Evolutionary conservation across 2,797 vertebrate genomes (phyloP).

Genomic region (Hydrocynus forskahlii): DNA sequence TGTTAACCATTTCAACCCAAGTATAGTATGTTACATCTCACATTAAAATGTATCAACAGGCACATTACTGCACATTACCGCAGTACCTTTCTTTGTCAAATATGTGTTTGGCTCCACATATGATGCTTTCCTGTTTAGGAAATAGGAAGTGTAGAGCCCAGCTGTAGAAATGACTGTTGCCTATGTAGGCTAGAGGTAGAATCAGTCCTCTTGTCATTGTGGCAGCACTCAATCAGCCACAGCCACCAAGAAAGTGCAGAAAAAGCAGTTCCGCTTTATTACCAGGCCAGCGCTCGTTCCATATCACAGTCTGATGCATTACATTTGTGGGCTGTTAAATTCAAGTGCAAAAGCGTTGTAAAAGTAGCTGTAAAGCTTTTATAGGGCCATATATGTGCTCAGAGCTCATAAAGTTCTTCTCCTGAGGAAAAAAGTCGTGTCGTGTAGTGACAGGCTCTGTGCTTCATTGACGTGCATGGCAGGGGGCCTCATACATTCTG

Average conservation of each 20-base stretch:
- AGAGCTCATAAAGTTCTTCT: conserved; percentile 18
- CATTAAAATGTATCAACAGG: no score
- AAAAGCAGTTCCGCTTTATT: conserved; percentile 10
- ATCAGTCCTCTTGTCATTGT: neutral
- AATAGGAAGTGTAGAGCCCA: neutral
- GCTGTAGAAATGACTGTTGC: neutral
- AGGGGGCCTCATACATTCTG: neutral
- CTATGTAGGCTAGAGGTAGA: neutral
- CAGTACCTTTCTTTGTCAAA: neutral
- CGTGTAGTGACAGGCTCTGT: neutral
- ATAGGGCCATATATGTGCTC: neutral
- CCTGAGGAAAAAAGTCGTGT: neutral
- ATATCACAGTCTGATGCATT: conserved; percentile 7
- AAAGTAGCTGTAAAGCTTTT: conserved; percentile 23
- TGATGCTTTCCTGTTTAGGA: neutral
- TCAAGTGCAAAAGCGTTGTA: neutral
- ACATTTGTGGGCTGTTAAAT: conserved; percentile 27
- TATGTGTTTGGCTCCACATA: no score
- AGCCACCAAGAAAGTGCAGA: neutral
- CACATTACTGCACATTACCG: no score
- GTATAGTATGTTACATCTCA: no score
- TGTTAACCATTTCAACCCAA: no score
- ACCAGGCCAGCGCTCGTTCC: neutral
- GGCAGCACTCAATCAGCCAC: conserved; percentile 17
- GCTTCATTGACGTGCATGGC: neutral